Evolutionary conservation across 1,140 invertebrate genomes (phyloP).

Genomic region (Meloidogyne floridensis): DNA sequence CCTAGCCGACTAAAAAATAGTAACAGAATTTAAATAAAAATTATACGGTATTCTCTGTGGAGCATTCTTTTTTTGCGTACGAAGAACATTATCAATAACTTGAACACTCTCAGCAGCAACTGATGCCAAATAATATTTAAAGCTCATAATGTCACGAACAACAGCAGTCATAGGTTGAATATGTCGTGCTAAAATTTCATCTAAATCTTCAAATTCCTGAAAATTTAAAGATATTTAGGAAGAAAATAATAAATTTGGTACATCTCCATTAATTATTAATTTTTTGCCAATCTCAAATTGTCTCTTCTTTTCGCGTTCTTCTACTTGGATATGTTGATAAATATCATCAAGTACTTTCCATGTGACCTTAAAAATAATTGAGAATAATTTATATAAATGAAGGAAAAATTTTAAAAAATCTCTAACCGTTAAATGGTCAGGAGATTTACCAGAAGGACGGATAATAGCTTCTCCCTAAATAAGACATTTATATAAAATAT

Average conservation of each 20-base stretch:
- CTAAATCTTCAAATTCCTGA: constrained; percentile 90
- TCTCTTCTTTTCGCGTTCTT: constrained; percentile 94
- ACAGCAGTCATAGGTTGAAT: constrained; percentile 92
- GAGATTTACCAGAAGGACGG: constrained; percentile 81
- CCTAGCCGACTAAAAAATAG: background rate
- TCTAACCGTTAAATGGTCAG: constrained; percentile 81
- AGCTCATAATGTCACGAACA: constrained; percentile 84
- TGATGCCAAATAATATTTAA: constrained; percentile 78
- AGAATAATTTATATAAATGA: background rate
- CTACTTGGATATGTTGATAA: constrained; percentile 91
- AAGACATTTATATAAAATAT: background rate
- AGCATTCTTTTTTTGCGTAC: constrained; percentile 82
- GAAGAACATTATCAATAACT: constrained; percentile 82
- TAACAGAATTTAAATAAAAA: constrained; percentile 60
- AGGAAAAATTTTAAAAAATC: background rate
- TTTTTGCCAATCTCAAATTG: constrained; percentile 87
- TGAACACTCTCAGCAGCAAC: constrained; percentile 69
- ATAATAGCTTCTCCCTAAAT: constrained; percentile 92
- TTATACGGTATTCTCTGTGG: constrained; percentile 87
- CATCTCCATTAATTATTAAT: constrained; percentile 76
- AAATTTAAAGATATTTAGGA: constrained; percentile 34
- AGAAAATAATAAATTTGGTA: constrained; percentile 27
- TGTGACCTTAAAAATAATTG: constrained; percentile 73
- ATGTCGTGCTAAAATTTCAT: constrained; percentile 95
- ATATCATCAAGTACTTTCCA: constrained; percentile 95